Conservation (phyloP, 2,113 vertebrate genomes). For the Apaloderma vittatum region DNA sequence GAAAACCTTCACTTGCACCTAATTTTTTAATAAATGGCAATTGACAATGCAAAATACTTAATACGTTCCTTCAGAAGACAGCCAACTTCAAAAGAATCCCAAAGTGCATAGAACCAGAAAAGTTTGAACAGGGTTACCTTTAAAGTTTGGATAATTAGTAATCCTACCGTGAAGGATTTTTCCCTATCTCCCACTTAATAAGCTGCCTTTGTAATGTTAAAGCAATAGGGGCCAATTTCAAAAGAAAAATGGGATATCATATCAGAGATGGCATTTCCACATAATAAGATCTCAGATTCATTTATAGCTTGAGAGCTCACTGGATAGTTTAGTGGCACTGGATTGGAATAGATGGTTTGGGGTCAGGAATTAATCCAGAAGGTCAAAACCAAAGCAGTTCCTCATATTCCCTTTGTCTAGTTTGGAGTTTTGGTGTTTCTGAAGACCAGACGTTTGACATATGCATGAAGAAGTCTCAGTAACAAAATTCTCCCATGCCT, state of each 20-base stretch:
- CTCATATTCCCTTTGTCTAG: background rate
- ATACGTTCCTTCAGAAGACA: background rate
- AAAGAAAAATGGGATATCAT: conserved; percentile 48
- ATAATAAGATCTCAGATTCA: conserved; percentile 46
- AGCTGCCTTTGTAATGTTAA: conserved; percentile 36
- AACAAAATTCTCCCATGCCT: background rate
- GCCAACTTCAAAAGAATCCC: conserved; percentile 15
- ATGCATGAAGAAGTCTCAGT: background rate
- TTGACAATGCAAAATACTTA: background rate
- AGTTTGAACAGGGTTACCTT: background rate
- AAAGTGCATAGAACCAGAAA: background rate
- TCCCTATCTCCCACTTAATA: conserved; percentile 22
- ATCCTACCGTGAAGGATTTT: conserved; percentile 41
- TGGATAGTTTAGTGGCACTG: background rate
- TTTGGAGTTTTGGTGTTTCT: background rate
- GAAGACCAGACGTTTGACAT: background rate
- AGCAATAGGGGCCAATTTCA: conserved; percentile 40
- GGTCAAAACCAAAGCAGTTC: conserved; percentile 19
- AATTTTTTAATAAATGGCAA: background rate
- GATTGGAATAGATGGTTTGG: conserved; percentile 39
- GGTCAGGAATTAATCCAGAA: conserved; percentile 55
- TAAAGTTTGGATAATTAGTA: conserved; percentile 41
- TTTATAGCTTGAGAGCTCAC: conserved; percentile 45
- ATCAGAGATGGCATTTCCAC: conserved; percentile 55
- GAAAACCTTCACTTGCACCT: background rate